Percentiles rank a stretch among this genome's conserved stretches.
Conservation (phyloP, 2,888 invertebrate species). For the Pherbina coryleti region DNA sequence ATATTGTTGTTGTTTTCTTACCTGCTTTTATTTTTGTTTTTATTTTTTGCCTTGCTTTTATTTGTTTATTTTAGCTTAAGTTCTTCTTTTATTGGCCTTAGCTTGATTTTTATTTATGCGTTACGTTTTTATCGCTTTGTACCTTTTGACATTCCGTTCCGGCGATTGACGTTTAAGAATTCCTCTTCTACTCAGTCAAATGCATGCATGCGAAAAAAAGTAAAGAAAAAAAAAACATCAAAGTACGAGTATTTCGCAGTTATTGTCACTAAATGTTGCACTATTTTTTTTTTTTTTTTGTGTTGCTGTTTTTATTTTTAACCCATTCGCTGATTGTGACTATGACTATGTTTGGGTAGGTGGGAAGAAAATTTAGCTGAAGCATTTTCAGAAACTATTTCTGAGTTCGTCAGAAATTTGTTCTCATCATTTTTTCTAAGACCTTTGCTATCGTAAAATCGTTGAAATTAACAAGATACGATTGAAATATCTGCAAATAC, state of each 20-base stretch:
- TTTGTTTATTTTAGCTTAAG: neutral
- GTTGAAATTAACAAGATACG: too few species aligned
- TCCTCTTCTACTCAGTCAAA: slow-evolving; percentile 9
- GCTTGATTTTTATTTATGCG: neutral
- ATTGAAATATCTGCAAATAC: too few species aligned
- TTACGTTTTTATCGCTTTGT: slow-evolving; percentile 24
- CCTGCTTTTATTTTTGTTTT: slow-evolving; percentile 38
- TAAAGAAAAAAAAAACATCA: neutral
- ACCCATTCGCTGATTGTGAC: neutral
- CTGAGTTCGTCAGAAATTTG: too few species aligned
- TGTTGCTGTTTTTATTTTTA: neutral
- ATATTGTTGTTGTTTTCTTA: slow-evolving; percentile 1
- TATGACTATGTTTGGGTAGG: neutral
- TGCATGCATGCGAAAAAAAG: neutral
- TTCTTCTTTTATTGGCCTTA: neutral
- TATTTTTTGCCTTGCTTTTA: slow-evolving; percentile 14
- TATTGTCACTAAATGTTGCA: neutral
- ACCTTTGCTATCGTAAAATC: too few species aligned
- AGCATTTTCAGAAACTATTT: too few species aligned
- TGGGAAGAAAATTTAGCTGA: too few species aligned
- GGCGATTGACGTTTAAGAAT: slow-evolving; percentile 47
- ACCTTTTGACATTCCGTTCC: slow-evolving; percentile 46
- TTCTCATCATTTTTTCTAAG: too few species aligned
- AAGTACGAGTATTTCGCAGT: neutral
- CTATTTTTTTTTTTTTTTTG: neutral